Conservation (phyloP, 2,113 vertebrate species). For the Malurus elegans region DNA sequence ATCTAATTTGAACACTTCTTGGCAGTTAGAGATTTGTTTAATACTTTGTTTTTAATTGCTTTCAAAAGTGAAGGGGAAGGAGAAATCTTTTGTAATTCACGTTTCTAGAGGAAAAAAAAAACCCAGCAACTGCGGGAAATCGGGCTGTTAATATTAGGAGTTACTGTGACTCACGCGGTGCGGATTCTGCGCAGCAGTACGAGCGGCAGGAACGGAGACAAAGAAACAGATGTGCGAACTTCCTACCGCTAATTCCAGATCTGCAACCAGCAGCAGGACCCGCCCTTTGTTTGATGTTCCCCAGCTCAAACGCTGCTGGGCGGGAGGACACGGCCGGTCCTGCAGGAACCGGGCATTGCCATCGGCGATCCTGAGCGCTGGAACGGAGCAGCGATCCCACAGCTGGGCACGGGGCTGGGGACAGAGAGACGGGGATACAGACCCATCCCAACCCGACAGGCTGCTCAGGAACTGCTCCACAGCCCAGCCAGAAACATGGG, state of each 20-base stretch:
- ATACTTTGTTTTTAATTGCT: conserved; percentile 23
- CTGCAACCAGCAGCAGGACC: conserved; percentile 22
- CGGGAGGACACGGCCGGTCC: not conserved
- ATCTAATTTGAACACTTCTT: not conserved
- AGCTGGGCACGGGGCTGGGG: not conserved
- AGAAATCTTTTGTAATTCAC: conserved; percentile 24
- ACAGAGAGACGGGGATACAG: not conserved
- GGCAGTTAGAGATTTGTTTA: conserved; percentile 33
- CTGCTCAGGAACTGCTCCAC: not conserved
- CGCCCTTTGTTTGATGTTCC: not conserved
- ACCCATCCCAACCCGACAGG: not conserved
- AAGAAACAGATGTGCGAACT: conserved; percentile 60
- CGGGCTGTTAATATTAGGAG: conserved; percentile 46
- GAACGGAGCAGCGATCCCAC: not conserved
- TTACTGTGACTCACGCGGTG: conserved; percentile 14
- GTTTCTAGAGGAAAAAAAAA: not conserved
- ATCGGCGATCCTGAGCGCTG: not conserved
- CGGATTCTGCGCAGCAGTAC: not conserved
- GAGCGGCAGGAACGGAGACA: not conserved
- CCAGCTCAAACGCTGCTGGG: not conserved
- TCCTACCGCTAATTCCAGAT: conserved; percentile 28
- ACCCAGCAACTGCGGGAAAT: not conserved
- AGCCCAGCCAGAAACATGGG: not conserved
- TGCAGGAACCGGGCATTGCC: not conserved
- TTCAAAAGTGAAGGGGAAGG: conserved; percentile 6